Evolutionary conservation across 2,888 invertebrate species (phyloP).

Genomic region (Eilema sororculum): DNA sequence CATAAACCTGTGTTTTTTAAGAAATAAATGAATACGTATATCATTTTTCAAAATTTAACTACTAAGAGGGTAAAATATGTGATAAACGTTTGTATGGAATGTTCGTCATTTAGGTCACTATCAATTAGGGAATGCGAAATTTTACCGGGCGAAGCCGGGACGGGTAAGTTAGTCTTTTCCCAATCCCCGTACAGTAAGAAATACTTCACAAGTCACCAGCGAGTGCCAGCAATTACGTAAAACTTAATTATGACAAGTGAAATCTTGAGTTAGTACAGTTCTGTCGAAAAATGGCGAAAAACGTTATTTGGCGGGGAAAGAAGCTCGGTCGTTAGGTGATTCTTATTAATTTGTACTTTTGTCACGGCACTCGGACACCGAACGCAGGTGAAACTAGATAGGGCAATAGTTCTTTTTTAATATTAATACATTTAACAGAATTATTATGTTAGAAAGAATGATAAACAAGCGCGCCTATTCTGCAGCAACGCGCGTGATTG

Average conservation of each 20-base stretch:
- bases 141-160: no score
- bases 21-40: no score
- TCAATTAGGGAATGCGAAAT: no score
- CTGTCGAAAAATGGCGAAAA: slow-evolving; percentile 43
- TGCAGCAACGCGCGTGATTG: no score
- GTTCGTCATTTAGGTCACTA: no score
- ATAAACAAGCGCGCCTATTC: no score
- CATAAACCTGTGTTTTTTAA: no score
- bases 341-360: slow-evolving; percentile 77
- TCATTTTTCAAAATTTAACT: no score
- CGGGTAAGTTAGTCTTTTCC: no score
- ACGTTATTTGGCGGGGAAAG: slow-evolving; percentile 44
- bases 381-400: slow-evolving; percentile 27
- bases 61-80: no score
- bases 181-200: background rate
- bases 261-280: slow-evolving; percentile 37
- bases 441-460: no score
- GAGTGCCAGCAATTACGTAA: slow-evolving; percentile 11
- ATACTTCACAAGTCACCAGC: slow-evolving; percentile 9
- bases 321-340: slow-evolving; percentile 63
- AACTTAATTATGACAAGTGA: slow-evolving; percentile 42
- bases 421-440: background rate
- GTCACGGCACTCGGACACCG: slow-evolving; percentile 42
- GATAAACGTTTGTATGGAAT: no score
- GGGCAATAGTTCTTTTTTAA: slow-evolving; percentile 14